Evolutionary conservation across 2,888 invertebrate species (phyloP).

Genomic region (Agrilus biguttatus): DNA sequence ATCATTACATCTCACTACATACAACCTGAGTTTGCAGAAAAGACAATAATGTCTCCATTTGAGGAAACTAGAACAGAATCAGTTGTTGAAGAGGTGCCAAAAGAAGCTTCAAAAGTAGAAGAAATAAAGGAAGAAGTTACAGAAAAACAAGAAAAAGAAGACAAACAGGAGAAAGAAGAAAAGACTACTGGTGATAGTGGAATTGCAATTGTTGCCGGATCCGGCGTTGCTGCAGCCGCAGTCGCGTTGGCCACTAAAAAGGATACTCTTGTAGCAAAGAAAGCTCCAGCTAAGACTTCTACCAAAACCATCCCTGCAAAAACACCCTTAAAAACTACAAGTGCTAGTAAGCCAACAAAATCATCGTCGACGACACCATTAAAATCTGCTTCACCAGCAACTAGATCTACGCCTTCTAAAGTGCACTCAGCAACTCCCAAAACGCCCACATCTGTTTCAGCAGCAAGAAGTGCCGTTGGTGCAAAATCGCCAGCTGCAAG

Average conservation of each 20-base stretch:
- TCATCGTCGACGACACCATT: conserved; percentile 11
- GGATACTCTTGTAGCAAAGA: conserved; percentile 13
- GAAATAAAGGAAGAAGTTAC: conserved; percentile 1
- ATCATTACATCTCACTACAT: conserved; percentile 11
- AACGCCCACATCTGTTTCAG: conserved; percentile 10
- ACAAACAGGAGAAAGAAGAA: conserved; percentile 4
- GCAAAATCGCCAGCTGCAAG: conserved; percentile 14
- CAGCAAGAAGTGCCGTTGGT: conserved; percentile 11
- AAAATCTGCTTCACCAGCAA: conserved; percentile 7
- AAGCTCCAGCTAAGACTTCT: conserved; percentile 1
- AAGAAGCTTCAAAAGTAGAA: conserved; percentile 5
- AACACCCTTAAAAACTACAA: conserved; percentile 10
- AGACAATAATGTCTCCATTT: conserved; percentile 18
- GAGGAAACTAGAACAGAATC: conserved; percentile 17
- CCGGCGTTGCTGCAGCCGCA: conserved; percentile 21
- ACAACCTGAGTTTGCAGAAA: conserved; percentile 19
- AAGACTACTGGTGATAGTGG: conserved; percentile 6
- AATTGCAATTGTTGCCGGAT: conserved; percentile 19
- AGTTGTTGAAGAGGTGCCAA: conserved; percentile 8
- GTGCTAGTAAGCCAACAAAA: conserved; percentile 10
- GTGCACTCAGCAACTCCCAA: conserved; percentile 1
- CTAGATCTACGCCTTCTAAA: neutral
- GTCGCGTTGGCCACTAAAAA: conserved; percentile 21
- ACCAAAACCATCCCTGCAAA: conserved; percentile 11
- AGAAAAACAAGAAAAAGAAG: conserved; percentile 8